Conservation (phyloP, 2,113 vertebrate genomes). For the Eudorcas thomsonii region DNA sequence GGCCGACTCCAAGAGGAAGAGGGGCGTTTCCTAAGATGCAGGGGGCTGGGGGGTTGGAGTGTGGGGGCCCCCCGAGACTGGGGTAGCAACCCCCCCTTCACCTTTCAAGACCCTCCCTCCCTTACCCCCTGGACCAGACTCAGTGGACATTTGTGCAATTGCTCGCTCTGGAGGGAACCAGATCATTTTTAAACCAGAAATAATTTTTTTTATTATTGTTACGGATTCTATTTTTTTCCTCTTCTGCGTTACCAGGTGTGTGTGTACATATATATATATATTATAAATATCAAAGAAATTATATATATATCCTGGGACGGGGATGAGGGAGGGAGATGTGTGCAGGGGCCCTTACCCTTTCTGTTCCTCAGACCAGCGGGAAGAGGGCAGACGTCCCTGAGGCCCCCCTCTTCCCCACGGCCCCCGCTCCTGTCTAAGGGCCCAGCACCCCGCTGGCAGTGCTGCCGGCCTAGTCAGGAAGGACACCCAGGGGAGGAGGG, state of each 20-base stretch:
- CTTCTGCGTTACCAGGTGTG: slow-evolving; percentile 85
- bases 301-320: slow-evolving; percentile 81
- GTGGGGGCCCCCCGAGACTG: slow-evolving; percentile 52
- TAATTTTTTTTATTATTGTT: slow-evolving; percentile 89
- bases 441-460: slow-evolving; percentile 17
- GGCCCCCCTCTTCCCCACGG: neutral
- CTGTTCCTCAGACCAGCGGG: slow-evolving; percentile 19
- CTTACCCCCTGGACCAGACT: slow-evolving; percentile 74
- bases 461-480: slow-evolving; percentile 29
- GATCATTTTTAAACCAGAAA: slow-evolving; percentile 87
- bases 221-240: slow-evolving; percentile 88
- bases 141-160: slow-evolving; percentile 84
- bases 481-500: neutral
- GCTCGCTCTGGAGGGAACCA: slow-evolving; percentile 82
- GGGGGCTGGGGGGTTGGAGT: slow-evolving; percentile 41
- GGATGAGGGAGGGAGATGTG: slow-evolving; percentile 59
- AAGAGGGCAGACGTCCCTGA: neutral
- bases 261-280: slow-evolving; percentile 84
- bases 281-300: slow-evolving; percentile 81
- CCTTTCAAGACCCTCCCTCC: slow-evolving; percentile 53
- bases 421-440: slow-evolving; percentile 39
- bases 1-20: slow-evolving; percentile 50
- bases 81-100: slow-evolving; percentile 39
- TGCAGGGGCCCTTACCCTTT: neutral
- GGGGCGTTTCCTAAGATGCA: slow-evolving; percentile 69